Base-by-base conservation (phyloP, 2,888 invertebrate genomes). In the Iphiclides podalirius region DNA sequence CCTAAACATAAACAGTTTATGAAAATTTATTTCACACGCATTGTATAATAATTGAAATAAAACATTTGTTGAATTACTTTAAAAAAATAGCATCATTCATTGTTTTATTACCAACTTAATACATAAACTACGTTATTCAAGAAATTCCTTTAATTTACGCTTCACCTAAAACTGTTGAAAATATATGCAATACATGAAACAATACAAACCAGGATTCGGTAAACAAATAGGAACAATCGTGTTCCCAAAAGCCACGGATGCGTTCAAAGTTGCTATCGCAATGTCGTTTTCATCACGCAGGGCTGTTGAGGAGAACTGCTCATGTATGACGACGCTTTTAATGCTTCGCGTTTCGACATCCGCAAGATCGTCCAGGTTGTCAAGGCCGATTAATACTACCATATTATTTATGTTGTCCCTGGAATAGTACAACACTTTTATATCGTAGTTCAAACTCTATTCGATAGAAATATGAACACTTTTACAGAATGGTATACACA, bases 201-300 rank as follows among this genome's bases (percentile, higher is more conserved):
- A 12, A 42, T 23, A 63, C 68, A 56, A 61, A 89, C 91, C 82
- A 63, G 81, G 73, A 38, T 62, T 49, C 14, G 92, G 91, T 36
- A 92, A 70, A 61, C 92, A 92, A 52, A 90, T 74, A 0, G 92
- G 91, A n/a, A 70, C 57, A 9, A 91, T 80, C 1, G 66, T 76
- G 0, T 76, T 65, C 35, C 74, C 72, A 54, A 89, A 91, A n/a
- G 42, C 14, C 0, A 92, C 76, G 0, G 88, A 81, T 6, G 58
- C 34, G 20, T 73, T 64, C 1, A 92, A 58, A 34, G 83, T 90
- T 0, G 91, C 82, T 12, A 92, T 70, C 0, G 91, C 90, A 34
- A 92, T 90, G 58, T 92, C 92, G 55, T 91, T 90, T 44, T 87
- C 89, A 49, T 91, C 91, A 52, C 91, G 71, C 0, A 88, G 72